Evolutionary conservation across 2,888 invertebrate genomes (phyloP).

Genomic region (Ormyrus pomaceus): DNA sequence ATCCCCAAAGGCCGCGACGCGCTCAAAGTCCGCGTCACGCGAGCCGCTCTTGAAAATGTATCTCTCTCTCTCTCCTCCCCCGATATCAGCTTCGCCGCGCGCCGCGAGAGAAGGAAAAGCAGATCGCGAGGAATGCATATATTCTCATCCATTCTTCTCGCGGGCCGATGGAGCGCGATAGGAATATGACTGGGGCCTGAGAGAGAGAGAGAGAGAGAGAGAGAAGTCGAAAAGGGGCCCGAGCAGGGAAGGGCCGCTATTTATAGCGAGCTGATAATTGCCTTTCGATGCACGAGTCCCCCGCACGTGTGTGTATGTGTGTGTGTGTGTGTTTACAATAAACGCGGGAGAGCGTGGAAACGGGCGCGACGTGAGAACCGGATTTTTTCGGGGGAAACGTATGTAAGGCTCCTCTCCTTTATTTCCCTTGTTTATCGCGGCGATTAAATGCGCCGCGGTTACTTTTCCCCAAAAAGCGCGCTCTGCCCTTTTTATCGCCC

Average conservation of each 20-base stretch:
- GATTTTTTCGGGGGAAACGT: constrained; percentile 37
- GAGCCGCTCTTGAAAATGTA: constrained; percentile 25
- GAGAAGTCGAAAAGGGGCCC: neutral
- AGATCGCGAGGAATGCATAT: neutral
- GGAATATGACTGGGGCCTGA: neutral
- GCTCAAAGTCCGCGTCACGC: neutral
- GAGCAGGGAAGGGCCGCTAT: constrained; percentile 31
- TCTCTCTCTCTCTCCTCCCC: neutral
- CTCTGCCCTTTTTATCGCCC: neutral
- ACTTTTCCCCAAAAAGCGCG: neutral
- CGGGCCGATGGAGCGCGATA: neutral
- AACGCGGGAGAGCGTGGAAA: too few relatives aligned
- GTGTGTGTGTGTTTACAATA: neutral
- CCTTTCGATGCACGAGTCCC: constrained; percentile 41
- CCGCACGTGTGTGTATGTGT: neutral
- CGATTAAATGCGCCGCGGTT: neutral
- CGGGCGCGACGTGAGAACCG: constrained; percentile 39
- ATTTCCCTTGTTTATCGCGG: neutral
- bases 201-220: neutral
- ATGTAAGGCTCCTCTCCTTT: neutral
- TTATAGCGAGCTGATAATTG: constrained; percentile 44
- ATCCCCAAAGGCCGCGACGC: constrained; percentile 12
- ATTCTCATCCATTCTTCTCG: too few relatives aligned
- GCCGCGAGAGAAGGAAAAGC: neutral
- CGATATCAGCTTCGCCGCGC: too few relatives aligned